Percentiles rank a stretch among this genome's conserved stretches.
These are phyloP conservation scores for Hafferia zeledoni DNA, from an alignment of 2,797 vertebrate genomes.

Conservation along the genomic window DNA sequence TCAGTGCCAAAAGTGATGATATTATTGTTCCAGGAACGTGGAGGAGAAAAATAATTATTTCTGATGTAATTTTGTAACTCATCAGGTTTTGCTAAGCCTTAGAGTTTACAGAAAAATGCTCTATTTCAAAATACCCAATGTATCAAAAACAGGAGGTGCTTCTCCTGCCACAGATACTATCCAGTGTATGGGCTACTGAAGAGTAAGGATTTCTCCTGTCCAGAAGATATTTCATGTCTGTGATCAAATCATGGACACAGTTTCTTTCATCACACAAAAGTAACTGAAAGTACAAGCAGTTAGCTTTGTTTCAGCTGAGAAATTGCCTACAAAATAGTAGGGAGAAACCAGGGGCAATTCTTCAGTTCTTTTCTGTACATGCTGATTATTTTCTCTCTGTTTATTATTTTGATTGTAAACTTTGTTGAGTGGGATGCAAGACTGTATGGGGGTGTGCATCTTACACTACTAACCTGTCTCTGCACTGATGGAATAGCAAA, in stretches of 20 bases:
- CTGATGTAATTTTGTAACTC: neutral
- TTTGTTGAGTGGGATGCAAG: neutral
- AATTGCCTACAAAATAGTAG: neutral
- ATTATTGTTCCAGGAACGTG: neutral
- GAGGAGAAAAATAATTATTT: neutral
- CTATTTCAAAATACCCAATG: neutral
- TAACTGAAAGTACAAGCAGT: neutral
- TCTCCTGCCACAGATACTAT: neutral
- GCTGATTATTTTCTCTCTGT: neutral
- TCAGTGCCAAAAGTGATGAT: neutral
- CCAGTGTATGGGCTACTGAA: neutral
- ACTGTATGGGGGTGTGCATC: neutral
- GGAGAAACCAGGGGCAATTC: neutral
- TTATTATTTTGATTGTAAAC: slow-evolving; percentile 4
- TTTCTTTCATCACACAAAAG: neutral
- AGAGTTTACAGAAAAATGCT: neutral
- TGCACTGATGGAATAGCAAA: neutral
- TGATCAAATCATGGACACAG: fast-evolving
- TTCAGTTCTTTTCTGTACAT: neutral
- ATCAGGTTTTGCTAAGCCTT: neutral
- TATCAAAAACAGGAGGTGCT: neutral
- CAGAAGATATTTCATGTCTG: neutral
- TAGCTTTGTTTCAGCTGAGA: neutral
- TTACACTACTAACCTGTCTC: neutral
- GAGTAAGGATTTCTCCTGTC: neutral